Percentiles rank a stretch among this genome's conserved stretches.
These are phyloP conservation scores for Allygus modestus DNA, from an alignment of 2,888 invertebrate species.

Conservation along the genomic window DNA sequence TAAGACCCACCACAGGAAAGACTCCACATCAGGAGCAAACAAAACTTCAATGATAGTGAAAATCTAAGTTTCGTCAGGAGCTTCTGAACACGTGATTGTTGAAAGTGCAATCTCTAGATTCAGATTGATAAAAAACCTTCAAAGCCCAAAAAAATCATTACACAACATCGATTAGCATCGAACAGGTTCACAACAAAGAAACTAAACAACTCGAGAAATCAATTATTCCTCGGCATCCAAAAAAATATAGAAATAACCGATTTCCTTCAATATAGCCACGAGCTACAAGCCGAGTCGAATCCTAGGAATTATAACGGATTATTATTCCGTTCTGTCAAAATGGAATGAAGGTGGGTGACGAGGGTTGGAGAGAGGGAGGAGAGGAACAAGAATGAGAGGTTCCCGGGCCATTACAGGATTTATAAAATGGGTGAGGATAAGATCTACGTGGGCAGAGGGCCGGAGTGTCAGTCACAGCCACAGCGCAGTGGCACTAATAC, in stretches of 20 bases:
- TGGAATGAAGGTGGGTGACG: constrained; percentile 30
- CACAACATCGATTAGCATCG: too few relatives aligned
- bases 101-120: too few relatives aligned
- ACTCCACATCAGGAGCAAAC: too few relatives aligned
- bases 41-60: too few relatives aligned
- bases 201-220: neutral
- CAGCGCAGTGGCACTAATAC: neutral
- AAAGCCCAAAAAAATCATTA: too few relatives aligned
- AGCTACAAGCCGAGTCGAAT: constrained; percentile 15
- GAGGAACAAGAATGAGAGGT: neutral
- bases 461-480: constrained; percentile 12
- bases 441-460: constrained; percentile 35
- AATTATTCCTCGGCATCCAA: neutral
- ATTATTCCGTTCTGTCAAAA: constrained; percentile 50
- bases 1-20: too few relatives aligned
- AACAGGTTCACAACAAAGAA: too few relatives aligned
- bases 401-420: constrained; percentile 42
- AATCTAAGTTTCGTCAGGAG: too few relatives aligned
- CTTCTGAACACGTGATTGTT: too few relatives aligned
- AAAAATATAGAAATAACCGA: neutral
- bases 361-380: constrained; percentile 9
- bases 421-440: constrained; percentile 42
- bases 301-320: constrained; percentile 47
- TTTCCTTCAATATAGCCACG: constrained; percentile 21
- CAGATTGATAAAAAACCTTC: too few relatives aligned